Base-by-base conservation (phyloP, 2,113 vertebrate genomes). In the Misgurnus anguillicaudatus region DNA sequence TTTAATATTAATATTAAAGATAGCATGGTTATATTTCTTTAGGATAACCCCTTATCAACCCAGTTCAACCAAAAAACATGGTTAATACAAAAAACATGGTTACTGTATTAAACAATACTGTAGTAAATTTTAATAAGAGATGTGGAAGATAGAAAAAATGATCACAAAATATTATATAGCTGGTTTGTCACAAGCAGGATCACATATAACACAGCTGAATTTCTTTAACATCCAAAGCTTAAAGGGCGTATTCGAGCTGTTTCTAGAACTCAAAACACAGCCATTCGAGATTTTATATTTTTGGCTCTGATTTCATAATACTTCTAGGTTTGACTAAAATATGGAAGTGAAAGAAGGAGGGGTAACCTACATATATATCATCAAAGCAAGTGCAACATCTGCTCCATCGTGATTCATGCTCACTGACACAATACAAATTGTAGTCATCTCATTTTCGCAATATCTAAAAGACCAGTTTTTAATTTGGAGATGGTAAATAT, bases 281-380 rank as follows among this genome's bases (percentile, higher is more conserved):
- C 13, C 2, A 9, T 1, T 51, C 31, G 5, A 57, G 13, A 51
- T 14, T 51, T 19, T 3, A n/a, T 8, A 19, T 19, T 3, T 6
- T n/a, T 19, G 5, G n/a, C 39, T 70, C 9, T 57, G 10, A 36
- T n/a, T 38, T 39, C 10, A 9, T 55, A 19, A 13, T 57, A 6
- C 55, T 41, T 19, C 17, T 19, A 55, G 4, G 57, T 55, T 19
- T 71, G 9, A 39, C 7, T n/a, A 9, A 19, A 19, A 57, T n/a
- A 38, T 5, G 68, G 68, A 71, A 71, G 31, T 71, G 68, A 57
- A 55, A 71, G 36, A 57, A 39, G 31, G 48, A 13, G 31, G 68
- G 36, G 68, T 71, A 17, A 9, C 7, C 11, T 31, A 17, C 21
- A 16, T 17, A 31, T 31, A 31, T 31, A 31, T 31, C 24, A 31